Evolutionary conservation across 1,140 invertebrate species (phyloP).

Genomic region (Aphelinus atriplicis): DNA sequence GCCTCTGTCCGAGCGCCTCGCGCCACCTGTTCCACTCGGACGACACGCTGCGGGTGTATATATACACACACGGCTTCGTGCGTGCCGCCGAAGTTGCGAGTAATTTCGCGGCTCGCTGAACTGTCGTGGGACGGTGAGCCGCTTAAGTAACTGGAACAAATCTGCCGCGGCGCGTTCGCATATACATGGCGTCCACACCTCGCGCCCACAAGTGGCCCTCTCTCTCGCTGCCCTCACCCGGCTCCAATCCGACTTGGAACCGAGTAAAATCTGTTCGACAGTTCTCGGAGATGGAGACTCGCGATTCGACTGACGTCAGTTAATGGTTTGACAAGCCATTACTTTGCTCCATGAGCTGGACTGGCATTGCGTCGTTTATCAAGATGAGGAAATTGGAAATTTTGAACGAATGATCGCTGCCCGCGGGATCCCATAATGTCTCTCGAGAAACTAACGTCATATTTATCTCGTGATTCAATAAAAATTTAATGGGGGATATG

Average conservation of each 20-base stretch:
- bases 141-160: conserved; percentile 60
- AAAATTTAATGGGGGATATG: too few species aligned
- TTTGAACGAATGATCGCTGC: too few species aligned
- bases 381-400: too few species aligned
- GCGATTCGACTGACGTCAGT: too few species aligned
- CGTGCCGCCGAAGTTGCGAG: neutral
- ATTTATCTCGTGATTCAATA: too few species aligned
- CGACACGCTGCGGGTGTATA: neutral
- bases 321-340: too few species aligned
- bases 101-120: neutral
- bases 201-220: neutral
- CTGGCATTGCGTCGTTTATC: too few species aligned
- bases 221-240: neutral
- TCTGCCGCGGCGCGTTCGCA: conserved; percentile 44
- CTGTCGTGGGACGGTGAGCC: conserved; percentile 33
- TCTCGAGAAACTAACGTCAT: too few species aligned
- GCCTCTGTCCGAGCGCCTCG: neutral
- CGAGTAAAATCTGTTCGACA: conserved; percentile 20
- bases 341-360: too few species aligned
- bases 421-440: too few species aligned
- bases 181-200: conserved; percentile 46
- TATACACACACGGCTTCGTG: neutral
- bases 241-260: conserved; percentile 24
- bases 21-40: neutral
- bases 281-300: too few species aligned